Evolutionary conservation across 2,888 invertebrate species (phyloP).

Genomic region (Galerucella nymphaeae): DNA sequence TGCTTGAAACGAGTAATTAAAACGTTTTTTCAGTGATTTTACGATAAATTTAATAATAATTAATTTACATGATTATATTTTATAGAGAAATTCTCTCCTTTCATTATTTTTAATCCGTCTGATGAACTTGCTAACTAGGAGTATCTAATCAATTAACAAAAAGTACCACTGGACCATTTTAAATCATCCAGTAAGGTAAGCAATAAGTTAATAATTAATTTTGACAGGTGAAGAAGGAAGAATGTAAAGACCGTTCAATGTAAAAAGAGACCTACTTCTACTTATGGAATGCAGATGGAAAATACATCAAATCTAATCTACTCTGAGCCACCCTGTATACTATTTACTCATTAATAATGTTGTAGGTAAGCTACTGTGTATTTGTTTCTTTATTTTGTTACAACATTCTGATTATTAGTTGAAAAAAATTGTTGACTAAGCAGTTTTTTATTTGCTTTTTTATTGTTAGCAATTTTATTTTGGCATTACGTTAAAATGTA

Average conservation of each 20-base stretch:
- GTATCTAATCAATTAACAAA: too few species aligned
- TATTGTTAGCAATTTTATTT: background rate
- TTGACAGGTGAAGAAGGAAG: too few species aligned
- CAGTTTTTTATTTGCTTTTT: background rate
- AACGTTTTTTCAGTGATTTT: slow-evolving; percentile 21
- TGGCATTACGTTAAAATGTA: background rate
- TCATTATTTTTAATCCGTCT: slow-evolving; percentile 11
- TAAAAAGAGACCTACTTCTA: too few species aligned
- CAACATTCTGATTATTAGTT: background rate
- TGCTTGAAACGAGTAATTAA: slow-evolving; percentile 10
- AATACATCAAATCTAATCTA: too few species aligned
- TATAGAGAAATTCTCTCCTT: background rate
- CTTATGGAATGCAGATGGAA: too few species aligned
- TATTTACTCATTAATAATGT: too few species aligned
- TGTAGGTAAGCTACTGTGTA: background rate
- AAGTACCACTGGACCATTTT: too few species aligned
- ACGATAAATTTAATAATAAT: slow-evolving; percentile 8
- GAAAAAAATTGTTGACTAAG: background rate
- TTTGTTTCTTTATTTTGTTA: background rate
- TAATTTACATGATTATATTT: slow-evolving; percentile 9
- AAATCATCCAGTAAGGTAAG: too few species aligned
- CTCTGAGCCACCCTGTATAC: background rate
- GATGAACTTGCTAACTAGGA: background rate
- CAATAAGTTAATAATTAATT: too few species aligned
- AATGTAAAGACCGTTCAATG: too few species aligned